A percentile compares a stretch with the other conserved stretches of the same genome.
These are phyloP conservation scores for Epistrophella euchroma DNA, from an alignment of 2,888 invertebrate species.

Conservation along the genomic window DNA sequence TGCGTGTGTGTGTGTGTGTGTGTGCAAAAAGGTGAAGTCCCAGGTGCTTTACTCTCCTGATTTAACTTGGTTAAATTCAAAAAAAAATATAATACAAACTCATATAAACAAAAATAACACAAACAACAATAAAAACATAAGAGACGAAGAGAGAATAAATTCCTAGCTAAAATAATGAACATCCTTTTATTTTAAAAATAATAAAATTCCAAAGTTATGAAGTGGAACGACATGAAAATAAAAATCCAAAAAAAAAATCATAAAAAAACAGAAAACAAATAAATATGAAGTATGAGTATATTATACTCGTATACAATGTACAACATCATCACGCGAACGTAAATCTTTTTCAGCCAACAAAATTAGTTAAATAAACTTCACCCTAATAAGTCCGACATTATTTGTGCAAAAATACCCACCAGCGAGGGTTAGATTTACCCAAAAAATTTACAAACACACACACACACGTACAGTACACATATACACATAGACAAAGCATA, in stretches of 20 bases:
- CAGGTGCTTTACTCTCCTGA: conserved; percentile 18
- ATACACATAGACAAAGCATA: neutral
- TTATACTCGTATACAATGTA: neutral
- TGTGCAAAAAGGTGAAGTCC: conserved; percentile 12
- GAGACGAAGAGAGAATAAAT: conserved; percentile 3
- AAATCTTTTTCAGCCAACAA: conserved; percentile 57
- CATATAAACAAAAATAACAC: conserved; percentile 10
- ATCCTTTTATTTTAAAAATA: conserved; percentile 8
- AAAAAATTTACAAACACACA: neutral
- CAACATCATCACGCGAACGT: conserved; percentile 50
- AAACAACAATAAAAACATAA: neutral
- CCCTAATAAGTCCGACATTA: conserved; percentile 55
- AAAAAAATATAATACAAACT: conserved; percentile 14
- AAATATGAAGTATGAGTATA: neutral
- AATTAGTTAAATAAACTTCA: conserved; percentile 69
- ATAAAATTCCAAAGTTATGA: conserved; percentile 37
- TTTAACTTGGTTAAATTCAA: conserved; percentile 5
- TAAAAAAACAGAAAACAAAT: conserved; percentile 3
- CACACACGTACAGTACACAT: no score
- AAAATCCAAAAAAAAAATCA: neutral
- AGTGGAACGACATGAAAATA: conserved; percentile 41
- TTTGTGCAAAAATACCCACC: conserved; percentile 42
- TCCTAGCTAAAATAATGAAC: conserved; percentile 33
- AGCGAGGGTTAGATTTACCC: neutral
- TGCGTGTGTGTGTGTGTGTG: neutral